Base-by-base conservation (phyloP, 1,140 invertebrate species). In the Lamellibrachia luymesi region DNA sequence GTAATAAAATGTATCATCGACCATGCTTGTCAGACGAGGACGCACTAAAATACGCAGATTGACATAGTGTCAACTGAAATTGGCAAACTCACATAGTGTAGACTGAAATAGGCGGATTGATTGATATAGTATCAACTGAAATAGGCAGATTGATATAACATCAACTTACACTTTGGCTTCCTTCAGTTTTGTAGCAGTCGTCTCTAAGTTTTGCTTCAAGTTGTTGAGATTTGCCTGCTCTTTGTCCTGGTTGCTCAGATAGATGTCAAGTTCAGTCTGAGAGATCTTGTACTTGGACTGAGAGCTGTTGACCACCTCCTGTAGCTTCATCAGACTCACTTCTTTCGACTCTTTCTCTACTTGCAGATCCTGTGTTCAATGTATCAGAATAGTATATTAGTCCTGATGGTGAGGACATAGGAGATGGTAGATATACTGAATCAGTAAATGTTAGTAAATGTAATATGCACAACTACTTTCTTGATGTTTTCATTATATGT, bases 241-340 rank as follows among this genome's bases (percentile, higher is more conserved):
- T 1, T 97, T 97, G 90, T 97, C 97, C 95, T 99, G 98, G 56
- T 97, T 97, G 91, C 97, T 98, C 51, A 97, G 96, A 93, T 98
- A 98, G 49, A 99, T 97, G 95, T 98, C 98, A 5, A 99, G 96
- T 95, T 99, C 97, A 0, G 98, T 98, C 95, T 98, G 97, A 0
- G 98, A 97, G 27, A 99, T 96, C 94, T 98, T 97, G 93, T 97
- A 97, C 95, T 96, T 97, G 4, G 98, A 97, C 95, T 98, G 98
- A 0, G 97, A 97, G 95, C 98, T 97, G 95, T 98, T 97, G 0
- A 98, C 97, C 49, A 97, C 96, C 94, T 97, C 97, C 94, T 97
- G 98, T 1, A 98, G 95, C 50, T 97, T 97, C 50, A 98, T 97
- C 6, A 98, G 95, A 93, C 98, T 96, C 1, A 96, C 93, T 93